phyloP scores from a whole-genome alignment of 2,797 vertebrate species.

The Pampus argenteus region DNA sequence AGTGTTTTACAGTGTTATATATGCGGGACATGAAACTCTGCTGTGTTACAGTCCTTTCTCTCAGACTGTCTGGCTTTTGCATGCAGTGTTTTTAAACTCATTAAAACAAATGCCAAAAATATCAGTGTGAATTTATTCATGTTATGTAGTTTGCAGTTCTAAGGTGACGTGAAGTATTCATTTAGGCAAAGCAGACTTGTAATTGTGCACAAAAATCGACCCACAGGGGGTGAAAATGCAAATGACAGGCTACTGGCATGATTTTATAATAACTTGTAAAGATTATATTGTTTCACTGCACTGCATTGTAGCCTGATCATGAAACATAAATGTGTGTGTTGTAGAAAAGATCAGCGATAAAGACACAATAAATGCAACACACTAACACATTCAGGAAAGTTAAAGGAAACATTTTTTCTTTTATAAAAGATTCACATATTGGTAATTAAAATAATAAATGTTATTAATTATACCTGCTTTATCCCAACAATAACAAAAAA shows the following conservation, averaged over 20 bases:
- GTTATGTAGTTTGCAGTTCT: background rate
- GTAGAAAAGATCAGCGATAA: slow-evolving; percentile 24
- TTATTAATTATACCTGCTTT: slow-evolving; percentile 67
- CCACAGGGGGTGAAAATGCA: background rate
- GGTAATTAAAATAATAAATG: slow-evolving; percentile 63
- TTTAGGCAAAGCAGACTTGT: background rate
- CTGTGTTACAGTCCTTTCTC: slow-evolving; percentile 64
- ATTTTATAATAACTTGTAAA: background rate
- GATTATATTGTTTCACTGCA: background rate
- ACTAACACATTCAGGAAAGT: slow-evolving; percentile 26
- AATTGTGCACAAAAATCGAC: background rate
- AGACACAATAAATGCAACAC: slow-evolving; percentile 17
- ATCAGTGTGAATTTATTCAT: slow-evolving; percentile 47
- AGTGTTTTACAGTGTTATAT: slow-evolving; percentile 52
- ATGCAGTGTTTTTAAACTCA: slow-evolving; percentile 83
- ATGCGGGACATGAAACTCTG: slow-evolving; percentile 44
- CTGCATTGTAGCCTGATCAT: background rate
- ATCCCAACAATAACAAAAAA: slow-evolving; percentile 34
- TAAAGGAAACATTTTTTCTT: slow-evolving; percentile 47
- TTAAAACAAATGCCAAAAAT: slow-evolving; percentile 75
- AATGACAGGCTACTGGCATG: background rate
- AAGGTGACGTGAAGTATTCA: background rate
- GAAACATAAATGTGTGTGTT: slow-evolving; percentile 5
- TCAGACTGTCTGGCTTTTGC: slow-evolving; percentile 78
- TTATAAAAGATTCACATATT: slow-evolving; percentile 71